A percentile compares a stretch with the other conserved stretches of the same genome.
phyloP scores from a whole-genome alignment of 2,797 vertebrate genomes.

The Rhinatrema bivittatum region DNA sequence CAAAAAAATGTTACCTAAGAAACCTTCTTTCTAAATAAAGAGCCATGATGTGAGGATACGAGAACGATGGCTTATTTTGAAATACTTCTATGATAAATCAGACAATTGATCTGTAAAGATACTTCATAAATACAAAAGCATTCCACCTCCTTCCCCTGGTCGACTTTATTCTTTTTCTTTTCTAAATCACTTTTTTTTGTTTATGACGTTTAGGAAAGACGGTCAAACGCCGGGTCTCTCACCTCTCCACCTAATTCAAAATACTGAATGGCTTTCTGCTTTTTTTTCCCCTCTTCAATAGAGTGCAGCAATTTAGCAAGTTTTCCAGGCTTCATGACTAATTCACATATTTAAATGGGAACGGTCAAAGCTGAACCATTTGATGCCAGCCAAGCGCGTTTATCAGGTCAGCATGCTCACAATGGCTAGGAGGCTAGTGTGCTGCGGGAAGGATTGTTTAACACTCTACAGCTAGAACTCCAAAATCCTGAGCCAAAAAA shows the following conservation, averaged over 20 bases:
- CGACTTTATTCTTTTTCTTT: no score
- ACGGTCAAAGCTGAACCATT: conserved; percentile 71
- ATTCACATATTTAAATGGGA: conserved; percentile 83
- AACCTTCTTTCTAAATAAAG: no score
- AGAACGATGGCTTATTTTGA: no score
- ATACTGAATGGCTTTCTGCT: conserved; percentile 44
- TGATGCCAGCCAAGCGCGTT: conserved; percentile 80
- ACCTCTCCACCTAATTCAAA: conserved; percentile 52
- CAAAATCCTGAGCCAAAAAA: conserved; percentile 15
- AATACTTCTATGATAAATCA: no score
- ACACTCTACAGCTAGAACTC: conserved; percentile 19
- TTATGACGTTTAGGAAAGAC: conserved; percentile 20
- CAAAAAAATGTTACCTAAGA: no score
- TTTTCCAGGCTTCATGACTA: conserved; percentile 82
- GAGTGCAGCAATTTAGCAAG: conserved; percentile 68
- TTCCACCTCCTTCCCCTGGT: no score
- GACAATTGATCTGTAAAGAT: no score
- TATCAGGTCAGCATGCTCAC: conserved; percentile 78
- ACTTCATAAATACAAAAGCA: no score
- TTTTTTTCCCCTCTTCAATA: conserved; percentile 42
- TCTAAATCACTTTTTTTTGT: no score
- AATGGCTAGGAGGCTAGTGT: conserved; percentile 58
- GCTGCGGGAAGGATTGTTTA: conserved; percentile 21
- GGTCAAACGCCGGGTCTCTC: conserved; percentile 28
- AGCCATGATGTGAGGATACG: no score